phyloP scores from a whole-genome alignment of 1,140 invertebrate genomes.

The Limonius californicus region DNA sequence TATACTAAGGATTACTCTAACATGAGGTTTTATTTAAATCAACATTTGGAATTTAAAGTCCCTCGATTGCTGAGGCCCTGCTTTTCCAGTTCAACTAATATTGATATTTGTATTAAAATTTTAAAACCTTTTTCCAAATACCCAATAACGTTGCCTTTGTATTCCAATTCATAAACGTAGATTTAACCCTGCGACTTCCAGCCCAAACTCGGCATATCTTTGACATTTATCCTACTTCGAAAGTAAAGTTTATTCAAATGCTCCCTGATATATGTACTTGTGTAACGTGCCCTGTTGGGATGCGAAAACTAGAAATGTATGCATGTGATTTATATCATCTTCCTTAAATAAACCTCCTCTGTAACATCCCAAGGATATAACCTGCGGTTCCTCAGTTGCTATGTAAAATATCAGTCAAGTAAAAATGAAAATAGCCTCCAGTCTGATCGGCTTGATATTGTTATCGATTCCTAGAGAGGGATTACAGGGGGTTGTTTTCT shows the following conservation, averaged over 20 bases:
- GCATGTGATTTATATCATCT: no score
- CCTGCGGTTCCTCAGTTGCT: background rate
- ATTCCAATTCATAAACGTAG: background rate
- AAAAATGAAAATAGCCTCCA: background rate
- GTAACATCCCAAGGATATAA: no score
- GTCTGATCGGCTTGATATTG: no score
- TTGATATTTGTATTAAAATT: no score
- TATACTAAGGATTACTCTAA: background rate
- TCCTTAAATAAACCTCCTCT: no score
- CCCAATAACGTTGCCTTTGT: no score
- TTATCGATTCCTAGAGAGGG: no score
- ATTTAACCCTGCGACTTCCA: background rate
- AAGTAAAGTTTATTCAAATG: background rate
- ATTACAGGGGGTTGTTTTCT: background rate
- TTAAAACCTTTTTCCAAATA: no score
- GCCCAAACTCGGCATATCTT: background rate
- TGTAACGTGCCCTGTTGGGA: background rate
- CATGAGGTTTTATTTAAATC: background rate
- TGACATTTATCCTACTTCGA: background rate
- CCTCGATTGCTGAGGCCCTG: no score
- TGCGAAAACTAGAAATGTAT: no score
- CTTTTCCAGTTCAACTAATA: no score
- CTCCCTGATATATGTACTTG: background rate
- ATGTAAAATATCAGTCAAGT: background rate
- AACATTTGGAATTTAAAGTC: no score